phyloP scores from a whole-genome alignment of 2,797 vertebrate species.

The Clarias platycephalus region DNA sequence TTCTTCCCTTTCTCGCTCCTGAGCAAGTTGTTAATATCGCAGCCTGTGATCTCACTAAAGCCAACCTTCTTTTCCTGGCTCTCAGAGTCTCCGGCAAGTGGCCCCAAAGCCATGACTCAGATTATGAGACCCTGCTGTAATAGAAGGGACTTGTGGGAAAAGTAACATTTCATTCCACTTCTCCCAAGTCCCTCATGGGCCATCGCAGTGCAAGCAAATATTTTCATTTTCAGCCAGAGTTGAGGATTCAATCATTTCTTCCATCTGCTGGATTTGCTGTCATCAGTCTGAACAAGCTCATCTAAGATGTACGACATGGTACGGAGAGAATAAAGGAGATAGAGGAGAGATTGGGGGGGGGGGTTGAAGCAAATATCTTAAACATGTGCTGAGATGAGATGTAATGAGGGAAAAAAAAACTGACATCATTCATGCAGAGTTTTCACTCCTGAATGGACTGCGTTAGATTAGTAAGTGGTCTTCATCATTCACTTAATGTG shows the following conservation, averaged over 20 bases:
- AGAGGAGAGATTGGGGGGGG: background rate
- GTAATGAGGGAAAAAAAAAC: background rate
- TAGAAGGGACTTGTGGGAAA: slow-evolving; percentile 18
- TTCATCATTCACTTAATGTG: slow-evolving; percentile 13
- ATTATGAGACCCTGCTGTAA: slow-evolving; percentile 28
- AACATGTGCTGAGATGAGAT: background rate
- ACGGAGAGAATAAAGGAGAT: slow-evolving; percentile 26
- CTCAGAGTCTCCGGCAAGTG: slow-evolving; percentile 22
- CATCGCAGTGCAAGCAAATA: slow-evolving; percentile 64
- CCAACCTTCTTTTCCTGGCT: slow-evolving; percentile 26
- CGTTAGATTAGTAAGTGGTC: background rate
- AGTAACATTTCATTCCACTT: slow-evolving; percentile 43
- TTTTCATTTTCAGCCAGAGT: slow-evolving; percentile 57
- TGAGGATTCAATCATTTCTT: slow-evolving; percentile 63
- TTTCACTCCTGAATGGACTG: slow-evolving; percentile 22
- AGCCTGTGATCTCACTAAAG: slow-evolving; percentile 29
- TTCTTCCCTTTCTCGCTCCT: slow-evolving; percentile 8
- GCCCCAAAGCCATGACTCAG: slow-evolving; percentile 10
- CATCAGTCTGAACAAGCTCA: slow-evolving; percentile 62
- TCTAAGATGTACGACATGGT: slow-evolving; percentile 30
- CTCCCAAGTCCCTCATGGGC: slow-evolving; percentile 52
- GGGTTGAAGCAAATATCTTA: background rate
- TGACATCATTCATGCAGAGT: slow-evolving; percentile 10
- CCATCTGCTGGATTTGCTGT: slow-evolving; percentile 62
- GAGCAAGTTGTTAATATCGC: slow-evolving; percentile 23